Base-by-base conservation (phyloP, 2,888 invertebrate genomes). In the Bembecia ichneumoniformis region DNA sequence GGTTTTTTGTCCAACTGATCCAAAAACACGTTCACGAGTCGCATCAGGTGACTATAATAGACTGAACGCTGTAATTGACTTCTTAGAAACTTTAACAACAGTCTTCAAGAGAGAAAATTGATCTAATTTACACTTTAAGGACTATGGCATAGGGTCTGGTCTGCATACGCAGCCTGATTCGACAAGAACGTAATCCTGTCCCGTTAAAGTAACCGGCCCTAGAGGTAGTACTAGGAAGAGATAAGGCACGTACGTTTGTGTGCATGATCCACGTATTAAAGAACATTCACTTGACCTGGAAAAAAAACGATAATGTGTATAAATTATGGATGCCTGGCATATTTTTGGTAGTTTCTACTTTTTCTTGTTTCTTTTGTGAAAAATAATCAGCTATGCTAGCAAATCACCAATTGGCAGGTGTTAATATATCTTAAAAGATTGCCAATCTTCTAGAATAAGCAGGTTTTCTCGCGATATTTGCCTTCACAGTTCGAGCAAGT, bases 141-240 rank as follows among this genome's bases (percentile, higher is more conserved):
- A 36, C 53, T 63, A 64, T 48, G 58, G 52, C 47, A 66, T 58
- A 4, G 79, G 74, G 43, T 82, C 82, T 9, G 90, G 90, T 65
- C 93, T 92, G 76, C 96, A 97, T 28, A 96, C 95, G 74, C 96
- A 97, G n/a, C 96, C 96, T 63, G 95, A 96, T 77, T 97, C 96
- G 20, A 97, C 96, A 47, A 97, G 88, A n/a, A 97, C 96, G 80
- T 97, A 97, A 80, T 96, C 96, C 76, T 96, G 96, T 3, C 96
- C 96, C 3, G 96, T 96, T 14, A 96, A 83, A 10, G 96, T 96
- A 14, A 96, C 96, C 11, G 96, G 96, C 4, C 96, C 96, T 50
- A 96, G 77, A 0, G 96, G 96, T 52, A 96, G 93, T 51, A 96
- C 96, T 75, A 96, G 89, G 82, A 97, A 97, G 60, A 97, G 79